A percentile compares a stretch with the other conserved stretches of the same genome.
phyloP scores from a whole-genome alignment of 2,797 vertebrate species.

The Artibeus jamaicensis region DNA sequence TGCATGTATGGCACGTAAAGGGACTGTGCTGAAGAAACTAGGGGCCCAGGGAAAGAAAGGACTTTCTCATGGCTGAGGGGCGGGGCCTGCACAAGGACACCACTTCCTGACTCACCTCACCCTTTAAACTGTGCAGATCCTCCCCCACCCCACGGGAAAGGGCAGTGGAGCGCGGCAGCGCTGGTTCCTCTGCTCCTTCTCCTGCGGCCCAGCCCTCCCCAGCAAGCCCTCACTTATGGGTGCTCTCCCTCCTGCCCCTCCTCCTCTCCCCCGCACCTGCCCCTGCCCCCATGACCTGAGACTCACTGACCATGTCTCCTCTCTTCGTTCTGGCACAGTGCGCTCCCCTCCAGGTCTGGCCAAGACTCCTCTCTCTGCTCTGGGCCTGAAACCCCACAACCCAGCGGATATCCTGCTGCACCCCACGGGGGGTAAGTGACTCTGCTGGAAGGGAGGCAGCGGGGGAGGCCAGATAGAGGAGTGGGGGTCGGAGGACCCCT shows the following conservation, averaged over 20 bases:
- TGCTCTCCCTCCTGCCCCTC: too few species aligned
- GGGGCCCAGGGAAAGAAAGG: not conserved
- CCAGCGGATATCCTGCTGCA: slow-evolving; percentile 93
- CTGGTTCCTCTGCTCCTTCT: not conserved
- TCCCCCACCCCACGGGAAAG: not conserved
- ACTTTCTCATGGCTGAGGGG: not conserved
- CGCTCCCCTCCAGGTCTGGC: slow-evolving; percentile 97
- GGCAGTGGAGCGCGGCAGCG: not conserved
- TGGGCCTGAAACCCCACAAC: slow-evolving; percentile 97
- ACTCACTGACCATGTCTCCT: not conserved
- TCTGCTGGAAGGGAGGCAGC: not conserved
- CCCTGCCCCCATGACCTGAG: fast-evolving
- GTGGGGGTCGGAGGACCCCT: not conserved
- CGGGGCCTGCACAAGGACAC: not conserved
- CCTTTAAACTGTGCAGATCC: not conserved
- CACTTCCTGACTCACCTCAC: not conserved
- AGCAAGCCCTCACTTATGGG: fast-evolving
- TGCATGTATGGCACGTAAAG: fast-evolving
- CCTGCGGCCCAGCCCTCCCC: not conserved
- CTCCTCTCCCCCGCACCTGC: too few species aligned
- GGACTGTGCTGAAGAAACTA: fast-evolving
- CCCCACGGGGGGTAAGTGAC: slow-evolving; percentile 90
- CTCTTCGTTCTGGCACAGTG: slow-evolving; percentile 78
- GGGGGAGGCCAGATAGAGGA: fast-evolving
- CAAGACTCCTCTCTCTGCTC: slow-evolving; percentile 95